Conservation (phyloP, 2,888 invertebrate species). For the Julus scanicus region DNA sequence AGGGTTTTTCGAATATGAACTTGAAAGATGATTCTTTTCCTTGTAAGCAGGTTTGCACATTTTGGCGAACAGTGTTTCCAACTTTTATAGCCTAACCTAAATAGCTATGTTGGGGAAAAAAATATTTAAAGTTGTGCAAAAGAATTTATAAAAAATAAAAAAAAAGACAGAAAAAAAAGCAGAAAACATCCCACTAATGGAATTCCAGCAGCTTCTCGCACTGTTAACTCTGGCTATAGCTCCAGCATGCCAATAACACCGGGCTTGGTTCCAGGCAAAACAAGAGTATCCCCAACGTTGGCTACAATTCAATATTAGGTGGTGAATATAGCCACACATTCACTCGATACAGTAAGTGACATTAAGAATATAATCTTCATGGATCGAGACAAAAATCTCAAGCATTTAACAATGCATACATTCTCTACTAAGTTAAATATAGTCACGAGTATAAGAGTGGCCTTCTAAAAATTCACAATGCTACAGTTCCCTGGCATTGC, state of each 20-base stretch:
- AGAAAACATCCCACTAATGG: neutral
- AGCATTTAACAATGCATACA: neutral
- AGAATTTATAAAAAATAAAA: neutral
- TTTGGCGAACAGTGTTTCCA: neutral
- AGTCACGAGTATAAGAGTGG: neutral
- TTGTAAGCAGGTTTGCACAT: too few relatives aligned
- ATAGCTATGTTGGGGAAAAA: neutral
- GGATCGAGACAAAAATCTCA: neutral
- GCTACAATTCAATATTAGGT: neutral
- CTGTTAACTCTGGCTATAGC: neutral
- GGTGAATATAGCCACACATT: neutral
- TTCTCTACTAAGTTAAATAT: neutral
- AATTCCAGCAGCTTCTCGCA: conserved; percentile 15
- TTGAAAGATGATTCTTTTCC: too few relatives aligned
- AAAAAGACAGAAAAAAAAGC: neutral
- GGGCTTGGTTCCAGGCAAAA: conserved; percentile 24
- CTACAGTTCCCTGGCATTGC: neutral
- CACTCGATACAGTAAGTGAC: neutral
- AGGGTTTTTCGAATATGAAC: too few relatives aligned
- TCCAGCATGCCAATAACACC: neutral
- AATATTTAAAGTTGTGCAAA: neutral
- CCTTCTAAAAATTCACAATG: neutral
- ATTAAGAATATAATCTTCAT: neutral
- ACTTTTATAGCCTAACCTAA: conserved; percentile 20
- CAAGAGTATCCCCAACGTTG: neutral